Evolutionary conservation across 92 coral and sea anemone genomes (phyloP).

Genomic region (Porites lobata): DNA sequence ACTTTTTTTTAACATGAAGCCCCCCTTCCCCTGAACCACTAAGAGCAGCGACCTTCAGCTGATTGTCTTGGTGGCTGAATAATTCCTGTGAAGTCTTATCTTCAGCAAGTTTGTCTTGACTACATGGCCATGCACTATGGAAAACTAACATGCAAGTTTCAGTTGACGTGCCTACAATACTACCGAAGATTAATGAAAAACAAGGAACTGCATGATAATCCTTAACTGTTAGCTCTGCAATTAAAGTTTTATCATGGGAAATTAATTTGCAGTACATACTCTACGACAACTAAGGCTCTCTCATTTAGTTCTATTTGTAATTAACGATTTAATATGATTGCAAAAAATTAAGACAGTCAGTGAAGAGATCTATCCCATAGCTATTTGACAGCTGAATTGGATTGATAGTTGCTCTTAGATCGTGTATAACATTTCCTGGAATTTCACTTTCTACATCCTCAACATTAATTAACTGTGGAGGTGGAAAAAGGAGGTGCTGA

Average conservation of each 20-base stretch:
- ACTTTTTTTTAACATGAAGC: too few relatives aligned
- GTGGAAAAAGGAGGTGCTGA: conserved; percentile 5
- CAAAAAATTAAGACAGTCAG: conserved; percentile 40
- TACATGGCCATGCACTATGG: not conserved
- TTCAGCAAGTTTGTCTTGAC: too few relatives aligned
- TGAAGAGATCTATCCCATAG: conserved; percentile 36
- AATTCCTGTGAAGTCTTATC: too few relatives aligned
- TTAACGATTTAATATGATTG: conserved; percentile 15
- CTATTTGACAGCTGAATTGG: conserved; percentile 41
- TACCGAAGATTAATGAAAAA: not conserved
- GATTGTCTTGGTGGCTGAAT: too few relatives aligned
- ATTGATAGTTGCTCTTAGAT: conserved; percentile 5
- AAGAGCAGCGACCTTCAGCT: too few relatives aligned
- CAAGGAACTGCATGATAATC: not conserved
- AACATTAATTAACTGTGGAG: conserved; percentile 50
- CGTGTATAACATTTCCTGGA: conserved; percentile 13
- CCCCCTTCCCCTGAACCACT: too few relatives aligned
- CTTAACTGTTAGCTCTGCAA: conserved; percentile 4
- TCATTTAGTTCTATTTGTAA: too few relatives aligned
- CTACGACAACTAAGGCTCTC: too few relatives aligned
- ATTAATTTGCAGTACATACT: not conserved
- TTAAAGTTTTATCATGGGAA: not conserved
- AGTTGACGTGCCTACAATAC: conserved; percentile 7
- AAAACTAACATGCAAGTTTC: conserved; percentile 7
- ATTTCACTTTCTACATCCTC: conserved; percentile 41